Base-by-base conservation (phyloP, 2,113 vertebrate species). In the Platichthys flesus region DNA sequence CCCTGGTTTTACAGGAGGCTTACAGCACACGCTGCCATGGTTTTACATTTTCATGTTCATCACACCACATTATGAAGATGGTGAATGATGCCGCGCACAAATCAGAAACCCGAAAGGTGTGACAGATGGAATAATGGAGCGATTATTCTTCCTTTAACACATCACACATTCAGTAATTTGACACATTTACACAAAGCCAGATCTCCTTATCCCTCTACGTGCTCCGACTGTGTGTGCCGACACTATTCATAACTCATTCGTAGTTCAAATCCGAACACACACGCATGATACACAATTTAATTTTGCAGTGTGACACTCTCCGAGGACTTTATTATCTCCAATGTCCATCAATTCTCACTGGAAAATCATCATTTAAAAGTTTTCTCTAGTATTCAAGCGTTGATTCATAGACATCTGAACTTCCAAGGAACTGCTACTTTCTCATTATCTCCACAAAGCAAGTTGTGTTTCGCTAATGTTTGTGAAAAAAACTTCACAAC, bases 31-130 rank as follows among this genome's bases (percentile, higher is more conserved):
- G 66, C 81, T 16, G 76, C 37, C n/a, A 9, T 35, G 59, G 28
- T 78, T 87, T 84, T 62, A 83, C 65, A 79, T 87, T 85, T 82
- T 80, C 84, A 71, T 78, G 70, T 84, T 76, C 78, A 81, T 83
- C 85, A 61, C 68, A 16, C 26, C 69, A 40, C 59, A 81, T 85
- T 73, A 68, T 65, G 71, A 72, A 66, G n/a, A 74, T 1, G 47
- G 54, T 59, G 73, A 69, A 83, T 21, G n/a, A 74, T 45, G 71
- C 69, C 7, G 70, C 62, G n/a, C 67, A 78, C 78, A 80, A 80
- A 85, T 78, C 69, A 82, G 64, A 84, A 55, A 67, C 40, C 51
- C 57, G 69, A 84, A 71, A 66, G 57, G 69, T 80, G 80, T 72
- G 71, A 84, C 67, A 62, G 76, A 63, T 7, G 31, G 56, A 76